Conservation (phyloP, 2,113 vertebrate genomes). For the Kryptolebias marmoratus region DNA sequence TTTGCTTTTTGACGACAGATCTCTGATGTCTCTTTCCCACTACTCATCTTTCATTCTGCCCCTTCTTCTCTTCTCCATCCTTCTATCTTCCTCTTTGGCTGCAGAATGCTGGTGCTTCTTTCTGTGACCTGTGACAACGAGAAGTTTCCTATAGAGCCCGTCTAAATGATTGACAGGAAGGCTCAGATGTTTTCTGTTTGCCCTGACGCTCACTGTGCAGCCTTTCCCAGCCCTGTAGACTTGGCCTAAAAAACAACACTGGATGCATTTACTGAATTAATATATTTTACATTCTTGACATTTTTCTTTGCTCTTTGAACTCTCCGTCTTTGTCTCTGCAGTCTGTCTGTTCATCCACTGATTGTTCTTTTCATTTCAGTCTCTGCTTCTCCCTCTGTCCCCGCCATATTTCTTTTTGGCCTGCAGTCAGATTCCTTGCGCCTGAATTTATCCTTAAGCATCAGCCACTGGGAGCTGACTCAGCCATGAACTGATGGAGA, state of each 20-base stretch:
- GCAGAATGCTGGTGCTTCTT: slow-evolving; percentile 75
- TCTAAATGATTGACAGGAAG: slow-evolving; percentile 72
- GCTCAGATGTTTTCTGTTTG: slow-evolving; percentile 46
- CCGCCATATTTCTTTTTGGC: slow-evolving; percentile 34
- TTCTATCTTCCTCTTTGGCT: slow-evolving; percentile 32
- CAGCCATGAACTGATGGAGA: slow-evolving; percentile 53
- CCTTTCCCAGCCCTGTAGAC: neutral
- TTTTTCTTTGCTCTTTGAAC: slow-evolving; percentile 33
- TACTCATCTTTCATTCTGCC: slow-evolving; percentile 5
- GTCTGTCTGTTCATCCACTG: neutral
- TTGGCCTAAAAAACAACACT: slow-evolving; percentile 56
- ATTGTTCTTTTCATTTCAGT: neutral
- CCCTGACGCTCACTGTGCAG: slow-evolving; percentile 34
- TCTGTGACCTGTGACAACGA: slow-evolving; percentile 63
- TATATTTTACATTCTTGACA: slow-evolving; percentile 18
- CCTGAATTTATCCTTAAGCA: slow-evolving; percentile 17
- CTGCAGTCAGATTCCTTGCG: slow-evolving; percentile 33
- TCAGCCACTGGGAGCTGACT: slow-evolving; percentile 37
- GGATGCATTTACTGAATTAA: slow-evolving; percentile 58
- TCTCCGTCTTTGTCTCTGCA: slow-evolving; percentile 3
- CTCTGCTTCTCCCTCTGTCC: neutral
- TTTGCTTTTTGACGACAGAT: slow-evolving; percentile 19
- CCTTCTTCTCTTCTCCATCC: slow-evolving; percentile 13
- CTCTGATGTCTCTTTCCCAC: slow-evolving; percentile 27
- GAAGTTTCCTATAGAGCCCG: slow-evolving; percentile 36